Evolutionary conservation across 2,888 invertebrate genomes (phyloP).

Genomic region (Synanthedon myopaeformis): DNA sequence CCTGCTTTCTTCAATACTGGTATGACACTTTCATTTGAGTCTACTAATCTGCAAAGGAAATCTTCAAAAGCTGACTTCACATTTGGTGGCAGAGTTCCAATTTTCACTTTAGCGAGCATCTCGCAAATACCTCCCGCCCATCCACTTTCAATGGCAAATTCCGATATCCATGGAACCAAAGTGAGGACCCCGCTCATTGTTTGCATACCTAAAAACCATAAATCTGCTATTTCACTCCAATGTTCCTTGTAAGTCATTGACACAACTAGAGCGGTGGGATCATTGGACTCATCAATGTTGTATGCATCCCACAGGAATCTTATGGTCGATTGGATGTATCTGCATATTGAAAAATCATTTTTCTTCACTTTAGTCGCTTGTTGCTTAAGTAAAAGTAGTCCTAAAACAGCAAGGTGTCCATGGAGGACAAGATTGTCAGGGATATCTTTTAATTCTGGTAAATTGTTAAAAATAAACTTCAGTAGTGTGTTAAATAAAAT

Average conservation of each 20-base stretch:
- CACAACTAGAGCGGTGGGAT: slow-evolving; percentile 84
- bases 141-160: slow-evolving; percentile 93
- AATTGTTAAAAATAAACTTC: slow-evolving; percentile 86
- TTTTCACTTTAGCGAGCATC: slow-evolving; percentile 84
- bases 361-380: slow-evolving; percentile 86
- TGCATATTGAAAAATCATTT: slow-evolving; percentile 89
- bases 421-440: slow-evolving; percentile 87
- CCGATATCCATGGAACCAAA: slow-evolving; percentile 88
- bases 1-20: slow-evolving; percentile 85
- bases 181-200: slow-evolving; percentile 87
- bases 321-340: slow-evolving; percentile 90
- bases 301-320: slow-evolving; percentile 94
- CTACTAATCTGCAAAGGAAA: slow-evolving; percentile 85
- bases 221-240: slow-evolving; percentile 90
- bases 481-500: slow-evolving; percentile 82
- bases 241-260: slow-evolving; percentile 87
- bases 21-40: slow-evolving; percentile 80
- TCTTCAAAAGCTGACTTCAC: slow-evolving; percentile 93
- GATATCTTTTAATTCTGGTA: slow-evolving; percentile 85
- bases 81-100: slow-evolving; percentile 84
- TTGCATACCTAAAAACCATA: slow-evolving; percentile 96
- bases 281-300: slow-evolving; percentile 88
- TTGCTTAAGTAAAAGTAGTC: slow-evolving; percentile 85
- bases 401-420: slow-evolving; percentile 86
- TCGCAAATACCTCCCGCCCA: slow-evolving; percentile 91